Base-by-base conservation (phyloP, 1,140 invertebrate genomes). In the Stegodyphus mimosarum region DNA sequence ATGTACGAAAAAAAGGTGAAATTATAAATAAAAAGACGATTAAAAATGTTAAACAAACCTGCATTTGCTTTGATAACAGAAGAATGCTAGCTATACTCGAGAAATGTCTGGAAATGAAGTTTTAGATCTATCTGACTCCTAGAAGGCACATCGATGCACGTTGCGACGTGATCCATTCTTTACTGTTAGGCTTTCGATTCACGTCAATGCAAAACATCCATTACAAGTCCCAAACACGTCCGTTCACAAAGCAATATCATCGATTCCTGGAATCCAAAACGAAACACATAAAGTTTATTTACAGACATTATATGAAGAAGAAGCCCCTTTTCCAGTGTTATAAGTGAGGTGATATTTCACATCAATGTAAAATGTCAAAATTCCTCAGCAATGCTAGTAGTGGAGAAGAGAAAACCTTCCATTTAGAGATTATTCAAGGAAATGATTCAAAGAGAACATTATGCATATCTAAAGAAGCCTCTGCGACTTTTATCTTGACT, bases 371-470 rank as follows among this genome's bases (percentile, higher is more conserved):
- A 70, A 79, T 70, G 64, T 79, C 76, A 53, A 51, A 52, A 55
- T 76, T 15, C 74, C n/a, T 64, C 66, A 55, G 74, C 50, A 69
- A 9, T 13, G 18, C 51, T 51, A 53, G 60, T 64, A 17, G 66
- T 17, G 7, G n/a, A 18, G n/a, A 18, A 18, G 7, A 9, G n/a
- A 18, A 18, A 18, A 13, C 18, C 49, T 17, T 53, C 76, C 66
- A 79, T 79, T 79, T 53, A 52, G 64, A 79, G 76, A 79, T 79
- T 79, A 69, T 79, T 79, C 76, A 70, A 70, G 66, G 76, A 70
- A 79, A 79, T 79, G 76, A 70, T 69, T 79, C 76, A 69, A 53
- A 17, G 33, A 79, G 60, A 66, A 70, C 76, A 79, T 69, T 79
- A 69, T 70, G 76, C 76, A 79, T 79, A 79, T 79, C 76, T 79